Conservation (phyloP, 2,797 vertebrate species). For the Fringilla coelebs region DNA sequence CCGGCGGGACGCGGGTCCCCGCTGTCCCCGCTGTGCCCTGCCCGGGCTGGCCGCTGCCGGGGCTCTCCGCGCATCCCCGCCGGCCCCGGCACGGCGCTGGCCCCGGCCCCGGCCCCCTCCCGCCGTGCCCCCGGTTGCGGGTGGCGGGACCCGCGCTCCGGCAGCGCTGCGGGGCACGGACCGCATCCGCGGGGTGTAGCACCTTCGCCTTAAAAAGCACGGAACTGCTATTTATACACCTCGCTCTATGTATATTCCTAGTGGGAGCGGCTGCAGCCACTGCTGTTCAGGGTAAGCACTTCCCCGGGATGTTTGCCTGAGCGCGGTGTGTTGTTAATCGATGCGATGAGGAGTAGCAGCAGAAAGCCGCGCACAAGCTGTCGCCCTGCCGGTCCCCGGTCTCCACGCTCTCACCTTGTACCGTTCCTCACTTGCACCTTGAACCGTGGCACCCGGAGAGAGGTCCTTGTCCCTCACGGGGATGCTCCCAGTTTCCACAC, state of each 20-base stretch:
- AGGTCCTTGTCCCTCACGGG: neutral
- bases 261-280: neutral
- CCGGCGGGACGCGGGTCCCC: neutral
- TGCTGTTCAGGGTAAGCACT: neutral
- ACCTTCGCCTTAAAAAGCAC: neutral
- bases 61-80: neutral
- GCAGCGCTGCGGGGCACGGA: neutral
- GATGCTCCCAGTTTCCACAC: neutral
- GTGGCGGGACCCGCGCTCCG: neutral
- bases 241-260: rapidly evolving
- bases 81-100: neutral
- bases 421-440: neutral
- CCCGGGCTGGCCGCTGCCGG: neutral
- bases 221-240: rapidly evolving
- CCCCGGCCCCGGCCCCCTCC: neutral
- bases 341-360: neutral
- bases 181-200: neutral
- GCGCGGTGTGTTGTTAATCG: neutral
- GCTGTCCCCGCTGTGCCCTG: neutral
- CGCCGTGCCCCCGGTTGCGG: neutral
- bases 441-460: rapidly evolving
- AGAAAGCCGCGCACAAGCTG: neutral
- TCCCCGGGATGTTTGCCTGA: neutral
- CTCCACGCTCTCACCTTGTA: neutral
- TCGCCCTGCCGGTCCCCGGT: neutral